phyloP scores from a whole-genome alignment of 2,113 vertebrate species.

The Crocuta crocuta region DNA sequence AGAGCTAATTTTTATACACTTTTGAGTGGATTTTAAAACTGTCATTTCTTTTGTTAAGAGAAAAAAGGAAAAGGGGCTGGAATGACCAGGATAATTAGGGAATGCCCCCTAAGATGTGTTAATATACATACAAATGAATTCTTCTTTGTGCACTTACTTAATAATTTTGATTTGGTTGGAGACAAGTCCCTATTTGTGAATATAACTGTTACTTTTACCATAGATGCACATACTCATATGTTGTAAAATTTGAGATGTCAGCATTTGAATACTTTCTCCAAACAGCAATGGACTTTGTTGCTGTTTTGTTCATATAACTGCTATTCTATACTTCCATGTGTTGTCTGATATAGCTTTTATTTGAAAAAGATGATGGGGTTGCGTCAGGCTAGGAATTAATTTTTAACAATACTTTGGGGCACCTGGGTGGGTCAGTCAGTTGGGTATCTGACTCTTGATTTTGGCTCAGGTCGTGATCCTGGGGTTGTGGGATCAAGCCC shows the following conservation, averaged over 20 bases:
- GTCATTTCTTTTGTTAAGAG: conserved; percentile 35
- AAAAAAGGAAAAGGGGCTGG: background rate
- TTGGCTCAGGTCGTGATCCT: too few relatives aligned
- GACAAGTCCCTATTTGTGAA: background rate
- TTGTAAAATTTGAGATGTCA: background rate
- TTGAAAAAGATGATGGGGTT: background rate
- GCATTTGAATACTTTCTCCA: background rate
- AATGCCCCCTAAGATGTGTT: background rate
- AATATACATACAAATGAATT: background rate
- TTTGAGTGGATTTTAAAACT: conserved; percentile 46
- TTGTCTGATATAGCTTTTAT: conserved; percentile 19
- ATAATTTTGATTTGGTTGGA: conserved; percentile 34
- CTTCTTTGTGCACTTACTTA: background rate
- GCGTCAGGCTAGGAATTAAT: background rate
- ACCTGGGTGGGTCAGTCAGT: too few relatives aligned
- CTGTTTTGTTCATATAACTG: conserved; percentile 30
- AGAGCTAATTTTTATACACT: background rate
- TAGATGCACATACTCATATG: background rate
- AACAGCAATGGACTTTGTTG: background rate
- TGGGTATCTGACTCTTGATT: too few relatives aligned
- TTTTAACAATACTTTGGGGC: background rate
- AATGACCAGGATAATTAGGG: background rate
- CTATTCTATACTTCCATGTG: background rate
- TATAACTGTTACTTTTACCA: background rate
- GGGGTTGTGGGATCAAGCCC: too few relatives aligned